Percentiles rank a stretch among this genome's conserved stretches.
phyloP scores from a whole-genome alignment of 2,797 vertebrate genomes.

The Artibeus jamaicensis region DNA sequence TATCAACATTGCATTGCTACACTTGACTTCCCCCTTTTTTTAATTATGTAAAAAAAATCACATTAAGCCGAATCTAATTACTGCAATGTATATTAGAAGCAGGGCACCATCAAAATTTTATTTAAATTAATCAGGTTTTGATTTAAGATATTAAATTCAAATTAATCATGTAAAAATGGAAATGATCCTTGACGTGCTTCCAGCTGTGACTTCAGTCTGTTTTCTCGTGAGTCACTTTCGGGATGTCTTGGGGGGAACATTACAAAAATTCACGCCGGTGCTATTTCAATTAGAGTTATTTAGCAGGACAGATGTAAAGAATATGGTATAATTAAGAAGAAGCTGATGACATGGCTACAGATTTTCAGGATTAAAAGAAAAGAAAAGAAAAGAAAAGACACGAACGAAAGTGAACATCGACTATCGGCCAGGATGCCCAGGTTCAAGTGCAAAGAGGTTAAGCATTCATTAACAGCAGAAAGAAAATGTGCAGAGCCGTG shows the following conservation, averaged over 20 bases:
- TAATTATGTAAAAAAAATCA: conserved; percentile 90
- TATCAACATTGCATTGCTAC: conserved; percentile 88
- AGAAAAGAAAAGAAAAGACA: not conserved
- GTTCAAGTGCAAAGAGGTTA: conserved; percentile 75
- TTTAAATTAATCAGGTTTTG: conserved; percentile 99
- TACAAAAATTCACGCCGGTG: conserved; percentile 98
- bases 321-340: conserved; percentile 96
- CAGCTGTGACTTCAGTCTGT: conserved; percentile 98
- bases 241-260: conserved; percentile 98
- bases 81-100: conserved; percentile 94
- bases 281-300: conserved; percentile 99
- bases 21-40: conserved; percentile 87
- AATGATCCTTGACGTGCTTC: conserved; percentile 99
- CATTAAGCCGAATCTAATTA: conserved; percentile 96
- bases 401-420: conserved; percentile 73
- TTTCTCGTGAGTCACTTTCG: conserved; percentile 96
- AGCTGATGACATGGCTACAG: conserved; percentile 86
- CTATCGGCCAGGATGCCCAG: conserved; percentile 74
- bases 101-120: conserved; percentile 98
- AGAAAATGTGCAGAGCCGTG: conserved; percentile 25
- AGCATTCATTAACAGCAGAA: conserved; percentile 68
- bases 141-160: conserved; percentile 99
- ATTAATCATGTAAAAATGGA: conserved; percentile 99
- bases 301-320: conserved; percentile 98
- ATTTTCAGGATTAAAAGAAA: conserved; percentile 85